Evolutionary conservation across 2,113 vertebrate species (phyloP).

Genomic region (Paramormyrops kingsleyae): DNA sequence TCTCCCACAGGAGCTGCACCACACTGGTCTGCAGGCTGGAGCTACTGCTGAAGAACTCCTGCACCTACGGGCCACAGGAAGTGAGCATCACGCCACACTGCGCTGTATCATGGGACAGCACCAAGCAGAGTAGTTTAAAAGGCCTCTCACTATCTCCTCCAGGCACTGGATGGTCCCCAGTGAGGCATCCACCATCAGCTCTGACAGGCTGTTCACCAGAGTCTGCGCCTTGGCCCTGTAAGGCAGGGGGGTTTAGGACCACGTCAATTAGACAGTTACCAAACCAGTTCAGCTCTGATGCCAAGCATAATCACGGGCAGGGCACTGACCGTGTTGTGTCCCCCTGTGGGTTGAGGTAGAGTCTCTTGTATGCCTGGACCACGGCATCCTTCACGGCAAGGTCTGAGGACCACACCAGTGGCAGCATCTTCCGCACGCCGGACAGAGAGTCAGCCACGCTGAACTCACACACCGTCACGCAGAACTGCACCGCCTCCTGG

Average conservation of each 20-base stretch:
- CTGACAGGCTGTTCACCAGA: conserved; percentile 77
- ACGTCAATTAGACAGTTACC: background rate
- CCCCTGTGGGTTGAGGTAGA: conserved; percentile 75
- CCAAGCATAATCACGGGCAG: background rate
- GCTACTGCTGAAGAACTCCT: conserved; percentile 77
- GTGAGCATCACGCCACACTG: background rate
- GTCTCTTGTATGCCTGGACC: conserved; percentile 79
- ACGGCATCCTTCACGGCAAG: conserved; percentile 82
- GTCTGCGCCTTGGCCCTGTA: conserved; percentile 73
- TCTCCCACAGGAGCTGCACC: conserved; percentile 83
- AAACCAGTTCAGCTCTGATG: background rate
- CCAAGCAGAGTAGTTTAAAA: background rate
- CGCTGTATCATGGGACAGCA: background rate
- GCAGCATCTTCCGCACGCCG: conserved; percentile 86
- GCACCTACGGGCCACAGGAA: conserved; percentile 62
- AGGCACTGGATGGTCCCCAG: conserved; percentile 81
- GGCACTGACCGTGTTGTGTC: conserved; percentile 69
- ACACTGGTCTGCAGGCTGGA: conserved; percentile 73
- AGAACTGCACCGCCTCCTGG: conserved; percentile 92
- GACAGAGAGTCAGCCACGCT: conserved; percentile 77
- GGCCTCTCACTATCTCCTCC: conserved; percentile 85
- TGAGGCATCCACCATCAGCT: conserved; percentile 79
- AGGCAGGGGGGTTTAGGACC: background rate
- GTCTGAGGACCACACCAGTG: conserved; percentile 88
- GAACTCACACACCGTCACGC: conserved; percentile 82